Evolutionary conservation across 2,888 invertebrate genomes (phyloP).

Genomic region (Ecdyonurus torrentis): DNA sequence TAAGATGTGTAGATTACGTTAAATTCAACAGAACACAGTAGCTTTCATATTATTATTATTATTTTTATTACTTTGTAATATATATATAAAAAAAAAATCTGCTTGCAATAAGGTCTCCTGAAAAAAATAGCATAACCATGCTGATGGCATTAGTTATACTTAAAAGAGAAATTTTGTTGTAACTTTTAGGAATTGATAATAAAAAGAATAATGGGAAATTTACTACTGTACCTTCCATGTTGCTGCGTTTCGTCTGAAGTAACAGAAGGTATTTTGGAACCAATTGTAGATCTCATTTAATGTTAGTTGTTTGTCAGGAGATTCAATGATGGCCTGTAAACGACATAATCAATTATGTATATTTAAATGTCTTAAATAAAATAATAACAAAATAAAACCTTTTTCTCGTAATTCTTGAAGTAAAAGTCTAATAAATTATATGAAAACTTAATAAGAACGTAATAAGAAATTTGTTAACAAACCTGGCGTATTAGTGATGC

Average conservation of each 20-base stretch:
- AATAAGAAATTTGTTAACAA: slow-evolving; percentile 8
- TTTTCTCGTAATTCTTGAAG: slow-evolving; percentile 7
- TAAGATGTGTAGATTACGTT: slow-evolving; percentile 11
- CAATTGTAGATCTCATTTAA: slow-evolving; percentile 99
- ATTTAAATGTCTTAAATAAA: background rate
- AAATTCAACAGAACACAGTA: too few relatives aligned
- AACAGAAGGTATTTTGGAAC: slow-evolving; percentile 99
- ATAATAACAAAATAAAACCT: slow-evolving; percentile 1
- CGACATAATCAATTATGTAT: slow-evolving; percentile 4
- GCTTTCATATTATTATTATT: too few relatives aligned
- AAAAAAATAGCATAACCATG: slow-evolving; percentile 13
- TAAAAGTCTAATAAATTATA: slow-evolving; percentile 10
- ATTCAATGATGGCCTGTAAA: slow-evolving; percentile 92
- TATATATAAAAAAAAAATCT: too few relatives aligned
- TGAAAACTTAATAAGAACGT: too few relatives aligned
- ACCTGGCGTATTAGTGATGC: slow-evolving; percentile 97
- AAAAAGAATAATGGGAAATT: slow-evolving; percentile 57
- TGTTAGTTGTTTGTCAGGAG: slow-evolving; percentile 93
- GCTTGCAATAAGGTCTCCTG: too few relatives aligned
- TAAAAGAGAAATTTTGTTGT: background rate
- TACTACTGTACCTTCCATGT: slow-evolving; percentile 91
- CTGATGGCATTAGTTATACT: slow-evolving; percentile 11
- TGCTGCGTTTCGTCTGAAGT: slow-evolving; percentile 95
- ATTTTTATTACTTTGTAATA: too few relatives aligned
- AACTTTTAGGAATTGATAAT: background rate